Base-by-base conservation (phyloP, 2,888 invertebrate species). In the Heliconius charithonia region DNA sequence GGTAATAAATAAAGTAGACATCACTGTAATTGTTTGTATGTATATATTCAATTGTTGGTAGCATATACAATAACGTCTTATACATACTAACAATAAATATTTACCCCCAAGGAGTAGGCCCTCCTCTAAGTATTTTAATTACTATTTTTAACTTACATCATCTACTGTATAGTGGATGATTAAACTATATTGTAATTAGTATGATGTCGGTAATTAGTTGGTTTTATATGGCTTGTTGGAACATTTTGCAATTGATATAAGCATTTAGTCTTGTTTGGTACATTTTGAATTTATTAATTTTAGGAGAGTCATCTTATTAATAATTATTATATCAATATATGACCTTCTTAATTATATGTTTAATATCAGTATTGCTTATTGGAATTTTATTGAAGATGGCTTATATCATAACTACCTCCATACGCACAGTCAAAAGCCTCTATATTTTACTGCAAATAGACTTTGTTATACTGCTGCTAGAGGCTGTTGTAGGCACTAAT, bases 101-200 rank as follows among this genome's bases (percentile, higher is more conserved):
- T 56, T 10, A 41, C 29, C 29, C 51, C 41, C 63, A n/a, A 12
- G 37, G 65, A 45, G 29, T 45, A 27, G 22, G 67, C 51, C 76
- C 80, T 73, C 80, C 80, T 67, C 62, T 65, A 73, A 73, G 73
- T 45, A 72, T 70, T 63, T 32, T 59, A 25, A 25, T 77, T 41
- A 19, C 77, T 77, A 77, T 77, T 77, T 77, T 62, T 74, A 74
- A 41, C 74, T 74, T 69, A 71, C 65, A 76, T 73, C 72, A 76
- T 62, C 63, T 75, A 51, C 62, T 70, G 45, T 66, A 19, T 51
- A 56, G n/a, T 67, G 25, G 41, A 69, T 45, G 16, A 13, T 73
- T 75, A 76, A 70, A 56, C 22, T 45, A 72, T 71, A 67, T 78
- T 75, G 63, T 71, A 80, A 76, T 77, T 78, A 81, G 56, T 62